Base-by-base conservation (phyloP, 1,140 invertebrate species). In the Planococcus citri region DNA sequence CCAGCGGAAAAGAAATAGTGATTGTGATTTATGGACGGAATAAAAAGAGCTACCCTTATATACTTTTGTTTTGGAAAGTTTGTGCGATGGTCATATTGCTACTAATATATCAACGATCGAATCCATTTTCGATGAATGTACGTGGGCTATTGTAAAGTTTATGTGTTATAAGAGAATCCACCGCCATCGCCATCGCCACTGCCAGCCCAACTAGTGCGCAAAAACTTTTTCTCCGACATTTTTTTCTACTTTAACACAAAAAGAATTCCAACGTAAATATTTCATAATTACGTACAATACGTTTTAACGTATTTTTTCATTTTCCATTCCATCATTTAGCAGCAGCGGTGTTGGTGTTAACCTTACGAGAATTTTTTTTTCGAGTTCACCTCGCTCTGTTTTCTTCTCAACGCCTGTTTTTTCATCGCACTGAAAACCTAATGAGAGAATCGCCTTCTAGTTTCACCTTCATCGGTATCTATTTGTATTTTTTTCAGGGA, bases 101-200 rank as follows among this genome's bases (percentile, higher is more conserved):
- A 64, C 60, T 64, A 27, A 64, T 64, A 64, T 27, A 64, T 64
- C 60, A 64, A 27, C 60, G 10, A 64, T 64, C 60, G 20, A 64
- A 64, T 64, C 60, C 21, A 64, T 64, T 64, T 64, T 64, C 60
- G 10, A 64, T 64, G 60, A 64, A 64, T 64, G 60, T 64, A 24
- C 60, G 20, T 20, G 22, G 25, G 60, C 60, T 25, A 27, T 64
- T 64, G 25, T 25, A 64, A 64, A 64, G 20, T 64, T 64, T 64
- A 51, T 33, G 29, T 33, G 29, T 33, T 33, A 3, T 3, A 33
- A 4, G 12, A 14, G 41, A 51, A 51, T 14, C 17, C 17, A 37
- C 33, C 33, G 33, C 33, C 6, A 8, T 37, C 14, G 14, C 33
- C 33, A 6, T 37, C 33, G 33, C 6, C 14, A 8, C 33, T 37